These are phyloP conservation scores for Coboldia fuscipes DNA, from an alignment of 1,140 invertebrate genomes.

Conservation along the genomic window DNA sequence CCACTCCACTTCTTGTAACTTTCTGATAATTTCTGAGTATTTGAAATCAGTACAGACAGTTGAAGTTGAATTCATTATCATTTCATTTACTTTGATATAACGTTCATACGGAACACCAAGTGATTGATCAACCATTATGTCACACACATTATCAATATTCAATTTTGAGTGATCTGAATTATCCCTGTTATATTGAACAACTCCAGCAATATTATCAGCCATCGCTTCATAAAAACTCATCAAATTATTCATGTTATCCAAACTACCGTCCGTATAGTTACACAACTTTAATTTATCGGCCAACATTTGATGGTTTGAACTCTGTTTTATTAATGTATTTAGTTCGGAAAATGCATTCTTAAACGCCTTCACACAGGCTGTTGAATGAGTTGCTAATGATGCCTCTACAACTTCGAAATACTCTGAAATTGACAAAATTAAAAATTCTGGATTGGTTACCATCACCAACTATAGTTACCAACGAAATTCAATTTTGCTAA, in stretches of 20 bases:
- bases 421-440: constrained; percentile 27
- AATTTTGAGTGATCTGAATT: constrained; percentile 56
- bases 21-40: no score
- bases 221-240: constrained; percentile 59
- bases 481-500: constrained; percentile 65
- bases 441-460: not conserved
- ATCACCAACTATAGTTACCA: constrained; percentile 22
- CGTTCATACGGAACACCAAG: constrained; percentile 38
- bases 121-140: constrained; percentile 43
- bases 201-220: constrained; percentile 63
- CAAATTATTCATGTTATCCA: constrained; percentile 30
- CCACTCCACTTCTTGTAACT: no score
- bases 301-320: no score
- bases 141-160: constrained; percentile 58
- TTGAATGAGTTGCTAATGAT: constrained; percentile 34
- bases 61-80: no score
- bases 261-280: no score
- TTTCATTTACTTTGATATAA: constrained; percentile 52
- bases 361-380: constrained; percentile 37
- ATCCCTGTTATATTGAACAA: constrained; percentile 91
- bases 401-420: constrained; percentile 52
- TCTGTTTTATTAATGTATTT: no score
- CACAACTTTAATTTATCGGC: no score
- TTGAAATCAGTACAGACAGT: no score
- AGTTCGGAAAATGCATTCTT: constrained; percentile 37